Evolutionary conservation across 2,888 invertebrate species (phyloP).

Genomic region (Polylopha cassiicola): DNA sequence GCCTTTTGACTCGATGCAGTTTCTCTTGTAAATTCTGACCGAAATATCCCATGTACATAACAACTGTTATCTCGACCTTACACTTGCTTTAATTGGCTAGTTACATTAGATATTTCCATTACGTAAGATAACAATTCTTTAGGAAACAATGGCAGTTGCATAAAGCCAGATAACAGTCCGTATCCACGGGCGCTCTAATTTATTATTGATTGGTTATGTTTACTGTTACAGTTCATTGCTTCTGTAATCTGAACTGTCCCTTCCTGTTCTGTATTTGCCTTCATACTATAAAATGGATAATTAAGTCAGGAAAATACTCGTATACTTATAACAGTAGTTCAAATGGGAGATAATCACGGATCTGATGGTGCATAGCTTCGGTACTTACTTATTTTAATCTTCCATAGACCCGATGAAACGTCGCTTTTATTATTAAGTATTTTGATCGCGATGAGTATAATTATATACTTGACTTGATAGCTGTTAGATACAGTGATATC

Average conservation of each 20-base stretch:
- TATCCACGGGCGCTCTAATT: constrained; percentile 21
- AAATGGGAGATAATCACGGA: no score
- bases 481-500: not conserved
- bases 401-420: no score
- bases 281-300: constrained; percentile 2
- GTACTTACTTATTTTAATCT: no score
- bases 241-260: constrained; percentile 10
- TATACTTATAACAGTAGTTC: no score
- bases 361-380: no score
- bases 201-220: constrained; percentile 23
- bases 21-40: no score
- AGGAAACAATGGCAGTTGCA: constrained; percentile 19
- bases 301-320: no score
- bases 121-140: constrained; percentile 21
- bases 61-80: constrained; percentile 19
- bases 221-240: constrained; percentile 22
- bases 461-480: constrained; percentile 3
- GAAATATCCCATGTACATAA: not conserved
- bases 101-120: constrained; percentile 17
- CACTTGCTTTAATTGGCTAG: constrained; percentile 21
- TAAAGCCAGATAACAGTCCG: constrained; percentile 23
- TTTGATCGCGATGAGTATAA: not conserved
- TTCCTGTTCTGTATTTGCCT: constrained; percentile 10
- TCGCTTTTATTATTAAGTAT: not conserved
- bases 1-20: constrained; percentile 12